Evolutionary conservation across 2,113 vertebrate species (phyloP).

Genomic region (Equus przewalskii): DNA sequence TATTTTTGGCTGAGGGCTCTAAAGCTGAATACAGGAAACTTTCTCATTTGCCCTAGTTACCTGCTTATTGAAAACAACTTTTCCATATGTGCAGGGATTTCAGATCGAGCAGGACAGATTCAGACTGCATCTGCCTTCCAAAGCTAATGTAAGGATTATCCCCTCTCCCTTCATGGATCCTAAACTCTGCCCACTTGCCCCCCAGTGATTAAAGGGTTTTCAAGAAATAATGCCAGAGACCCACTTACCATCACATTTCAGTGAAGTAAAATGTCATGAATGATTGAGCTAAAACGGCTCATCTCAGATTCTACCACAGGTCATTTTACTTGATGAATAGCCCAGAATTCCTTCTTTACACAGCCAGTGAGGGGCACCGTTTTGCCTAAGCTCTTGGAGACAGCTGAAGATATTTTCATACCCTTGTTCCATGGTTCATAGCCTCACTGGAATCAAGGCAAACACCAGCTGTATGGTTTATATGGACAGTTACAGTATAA

Average conservation of each 20-base stretch:
- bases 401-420: slow-evolving; percentile 51
- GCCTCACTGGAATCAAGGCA: neutral
- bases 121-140: neutral
- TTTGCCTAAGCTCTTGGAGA: neutral
- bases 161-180: neutral
- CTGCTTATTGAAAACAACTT: slow-evolving; percentile 24
- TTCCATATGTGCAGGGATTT: neutral
- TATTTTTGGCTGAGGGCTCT: neutral
- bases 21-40: neutral
- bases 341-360: slow-evolving; percentile 49
- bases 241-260: slow-evolving; percentile 49
- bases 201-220: slow-evolving; percentile 23
- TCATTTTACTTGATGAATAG: slow-evolving; percentile 63
- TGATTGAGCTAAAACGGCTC: slow-evolving; percentile 37
- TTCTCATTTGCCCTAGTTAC: slow-evolving; percentile 16
- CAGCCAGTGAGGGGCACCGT: neutral
- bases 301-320: slow-evolving; percentile 53
- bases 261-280: slow-evolving; percentile 34
- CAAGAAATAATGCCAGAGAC: slow-evolving; percentile 35
- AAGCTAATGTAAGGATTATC: neutral
- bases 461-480: neutral
- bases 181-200: neutral
- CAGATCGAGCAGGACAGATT: neutral
- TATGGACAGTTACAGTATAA: neutral
- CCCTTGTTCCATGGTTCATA: neutral